A percentile compares a stretch with the other conserved stretches of the same genome.
phyloP scores from a whole-genome alignment of 2,113 vertebrate genomes.

The Oplegnathus fasciatus region DNA sequence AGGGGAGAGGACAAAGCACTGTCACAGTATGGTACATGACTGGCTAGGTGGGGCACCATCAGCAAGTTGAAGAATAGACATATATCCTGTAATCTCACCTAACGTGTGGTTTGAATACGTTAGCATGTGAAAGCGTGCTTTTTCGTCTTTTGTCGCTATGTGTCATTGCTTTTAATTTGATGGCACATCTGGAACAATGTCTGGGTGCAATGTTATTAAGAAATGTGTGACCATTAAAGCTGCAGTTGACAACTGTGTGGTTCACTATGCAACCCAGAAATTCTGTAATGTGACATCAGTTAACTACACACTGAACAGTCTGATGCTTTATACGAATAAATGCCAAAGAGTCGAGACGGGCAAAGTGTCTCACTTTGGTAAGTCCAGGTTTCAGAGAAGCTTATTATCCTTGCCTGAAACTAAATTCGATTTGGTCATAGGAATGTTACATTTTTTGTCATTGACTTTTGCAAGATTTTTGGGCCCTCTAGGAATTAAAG shows the following conservation, averaged over 20 bases:
- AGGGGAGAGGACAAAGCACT: not conserved
- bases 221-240: slow-evolving; percentile 1
- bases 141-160: not conserved
- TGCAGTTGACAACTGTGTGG: not conserved
- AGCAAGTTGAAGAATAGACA: not conserved
- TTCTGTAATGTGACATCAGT: not conserved
- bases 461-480: not conserved
- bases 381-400: not conserved
- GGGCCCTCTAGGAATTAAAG: not conserved
- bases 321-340: too few relatives aligned
- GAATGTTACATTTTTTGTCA: fast-evolving
- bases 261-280: not conserved
- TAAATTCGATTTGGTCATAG: not conserved
- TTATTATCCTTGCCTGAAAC: not conserved
- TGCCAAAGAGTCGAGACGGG: not conserved
- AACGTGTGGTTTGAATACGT: slow-evolving; percentile 1
- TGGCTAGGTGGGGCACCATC: slow-evolving; percentile 9
- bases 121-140: not conserved
- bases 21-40: slow-evolving; percentile 4
- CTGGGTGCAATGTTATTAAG: not conserved
- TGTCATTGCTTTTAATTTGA: not conserved
- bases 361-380: not conserved
- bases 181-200: not conserved
- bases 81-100: slow-evolving; percentile 12
- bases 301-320: not conserved